Base-by-base conservation (phyloP, 2,888 invertebrate genomes). In the Sinohyriopsis cumingii region DNA sequence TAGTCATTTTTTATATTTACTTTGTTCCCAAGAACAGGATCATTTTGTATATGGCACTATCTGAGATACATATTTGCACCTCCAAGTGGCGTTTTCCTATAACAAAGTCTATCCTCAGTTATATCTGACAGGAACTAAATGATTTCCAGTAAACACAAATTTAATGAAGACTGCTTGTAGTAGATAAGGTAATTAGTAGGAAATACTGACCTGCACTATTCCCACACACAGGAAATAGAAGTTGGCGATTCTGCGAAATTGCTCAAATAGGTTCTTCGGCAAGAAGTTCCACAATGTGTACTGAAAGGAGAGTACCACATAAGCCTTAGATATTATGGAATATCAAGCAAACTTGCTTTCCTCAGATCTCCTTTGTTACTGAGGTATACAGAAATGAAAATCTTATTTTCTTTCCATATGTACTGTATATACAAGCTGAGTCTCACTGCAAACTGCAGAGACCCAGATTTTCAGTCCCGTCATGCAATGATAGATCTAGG, bases 201-300 rank as follows among this genome's bases (percentile, higher is more conserved):
- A 45, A 45, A 65, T 33, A 57, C 93, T 86, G 72, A 95, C 89
- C 73, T 95, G 93, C 69, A 95, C 92, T 24, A 95, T 91, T 18
- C 94, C 93, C 82, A 95, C 93, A 56, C 94, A 90, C 56, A 96
- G 92, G 88, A 96, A 96, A 89, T 95, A 96, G 88, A 95, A 95
- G 91, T 95, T 96, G 76, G 95, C 95, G 65, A 95, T 92, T 66
- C 96, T 92, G 24, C 94, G 92, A 89, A 96, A 95, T 91, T 96
- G 96, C 86, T 95, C 95, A 82, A 93, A 91, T 61, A 96, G 90
- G 91, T 95, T 96, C 91, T 94, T 94, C 63, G 95, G 95, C 72
- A 95, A 79, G 90, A 96, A 96, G 89, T 93, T 94, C 90, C 94
- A 93, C 73, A 94, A 67, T 19, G 95, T 94, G 88, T 96, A 96